Percentiles rank a stretch among this genome's conserved stretches.
These are phyloP conservation scores for Sesamia inferens DNA, from an alignment of 2,888 invertebrate genomes.

Conservation along the genomic window DNA sequence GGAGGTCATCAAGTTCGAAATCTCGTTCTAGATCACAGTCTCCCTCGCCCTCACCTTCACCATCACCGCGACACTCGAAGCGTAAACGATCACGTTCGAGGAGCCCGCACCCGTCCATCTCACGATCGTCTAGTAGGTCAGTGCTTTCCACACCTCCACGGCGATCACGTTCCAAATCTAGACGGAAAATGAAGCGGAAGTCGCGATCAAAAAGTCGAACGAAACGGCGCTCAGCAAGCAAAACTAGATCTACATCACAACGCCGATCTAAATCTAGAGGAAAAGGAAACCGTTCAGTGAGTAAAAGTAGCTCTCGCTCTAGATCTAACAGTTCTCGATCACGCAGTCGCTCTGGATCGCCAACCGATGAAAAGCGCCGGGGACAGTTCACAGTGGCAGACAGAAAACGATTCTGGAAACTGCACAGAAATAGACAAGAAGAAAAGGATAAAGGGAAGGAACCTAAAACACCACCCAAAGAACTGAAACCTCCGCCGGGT, in stretches of 20 bases:
- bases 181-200: conserved; percentile 69
- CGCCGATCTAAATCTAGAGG: conserved; percentile 73
- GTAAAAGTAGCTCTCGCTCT: conserved; percentile 65
- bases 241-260: conserved; percentile 68
- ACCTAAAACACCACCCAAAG: conserved; percentile 77
- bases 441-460: conserved; percentile 72
- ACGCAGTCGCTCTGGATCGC: conserved; percentile 75
- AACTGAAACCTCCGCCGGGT: conserved; percentile 83
- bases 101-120: conserved; percentile 65
- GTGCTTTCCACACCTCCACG: conserved; percentile 70
- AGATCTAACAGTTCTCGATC: conserved; percentile 72
- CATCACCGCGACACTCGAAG: conserved; percentile 70
- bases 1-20: conserved; percentile 76
- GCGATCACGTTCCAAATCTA: conserved; percentile 70
- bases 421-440: conserved; percentile 79
- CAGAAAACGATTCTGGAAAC: conserved; percentile 85
- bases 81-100: conserved; percentile 61
- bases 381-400: conserved; percentile 87
- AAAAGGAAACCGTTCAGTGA: conserved; percentile 59
- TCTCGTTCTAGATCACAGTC: conserved; percentile 74
- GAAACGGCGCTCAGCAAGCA: conserved; percentile 70
- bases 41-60: conserved; percentile 57
- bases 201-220: conserved; percentile 76
- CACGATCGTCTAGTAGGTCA: conserved; percentile 71
- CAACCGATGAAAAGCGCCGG: conserved; percentile 83